These are phyloP conservation scores for Paradoxurus hermaphroditus DNA, from an alignment of 2,113 vertebrate genomes.

Conservation along the genomic window DNA sequence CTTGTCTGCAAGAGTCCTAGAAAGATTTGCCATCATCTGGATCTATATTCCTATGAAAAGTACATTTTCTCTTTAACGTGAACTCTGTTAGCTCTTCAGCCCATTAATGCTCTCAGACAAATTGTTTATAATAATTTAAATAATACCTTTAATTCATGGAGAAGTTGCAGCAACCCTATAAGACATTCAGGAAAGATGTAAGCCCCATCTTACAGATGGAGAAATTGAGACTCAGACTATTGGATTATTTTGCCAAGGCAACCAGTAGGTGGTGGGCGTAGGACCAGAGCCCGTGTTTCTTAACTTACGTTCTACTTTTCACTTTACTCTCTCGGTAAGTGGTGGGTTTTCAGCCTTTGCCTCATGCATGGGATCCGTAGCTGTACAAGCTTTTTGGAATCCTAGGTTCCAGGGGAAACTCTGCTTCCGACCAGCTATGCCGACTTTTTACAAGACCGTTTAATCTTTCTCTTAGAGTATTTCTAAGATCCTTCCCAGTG, in stretches of 20 bases:
- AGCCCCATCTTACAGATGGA: background rate
- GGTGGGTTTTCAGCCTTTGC: background rate
- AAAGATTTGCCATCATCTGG: background rate
- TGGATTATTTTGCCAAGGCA: background rate
- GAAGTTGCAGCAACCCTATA: background rate
- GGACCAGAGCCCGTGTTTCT: background rate
- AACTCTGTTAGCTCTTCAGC: background rate
- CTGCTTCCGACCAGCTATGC: background rate
- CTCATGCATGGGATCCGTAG: background rate
- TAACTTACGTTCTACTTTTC: background rate
- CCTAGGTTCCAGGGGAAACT: background rate
- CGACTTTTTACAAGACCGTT: background rate
- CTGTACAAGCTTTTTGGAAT: background rate
- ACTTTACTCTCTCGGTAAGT: background rate
- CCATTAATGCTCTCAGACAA: background rate
- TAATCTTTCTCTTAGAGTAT: conserved; percentile 32
- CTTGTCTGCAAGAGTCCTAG: conserved; percentile 7
- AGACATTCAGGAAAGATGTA: background rate
- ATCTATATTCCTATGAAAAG: background rate
- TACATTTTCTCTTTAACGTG: conserved; percentile 15
- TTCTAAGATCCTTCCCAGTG: background rate
- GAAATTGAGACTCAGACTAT: background rate
- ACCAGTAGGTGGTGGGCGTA: background rate
- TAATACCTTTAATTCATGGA: background rate
- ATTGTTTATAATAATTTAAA: background rate